Conservation (phyloP, 2,888 invertebrate species). For the Candidula unifasciata region DNA sequence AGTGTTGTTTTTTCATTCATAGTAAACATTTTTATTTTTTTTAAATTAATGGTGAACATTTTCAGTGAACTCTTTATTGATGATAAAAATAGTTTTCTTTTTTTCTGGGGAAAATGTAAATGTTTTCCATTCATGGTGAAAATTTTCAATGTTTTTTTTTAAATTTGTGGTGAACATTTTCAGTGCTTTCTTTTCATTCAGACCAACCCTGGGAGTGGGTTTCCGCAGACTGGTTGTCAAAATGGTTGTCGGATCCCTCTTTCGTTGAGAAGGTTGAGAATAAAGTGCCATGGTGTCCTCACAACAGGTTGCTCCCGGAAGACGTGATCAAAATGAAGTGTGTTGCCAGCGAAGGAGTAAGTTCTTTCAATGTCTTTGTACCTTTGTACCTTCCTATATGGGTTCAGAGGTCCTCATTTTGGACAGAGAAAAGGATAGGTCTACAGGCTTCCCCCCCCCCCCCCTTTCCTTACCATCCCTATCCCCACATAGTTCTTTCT, state of each 20-base stretch:
- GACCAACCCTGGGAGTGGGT: slow-evolving; percentile 79
- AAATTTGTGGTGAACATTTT: not conserved
- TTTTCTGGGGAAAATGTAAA: not conserved
- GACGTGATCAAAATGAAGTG: slow-evolving; percentile 49
- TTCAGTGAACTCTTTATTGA: too few relatives aligned
- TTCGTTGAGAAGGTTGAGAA: slow-evolving; percentile 38
- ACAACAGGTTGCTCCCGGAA: slow-evolving; percentile 43
- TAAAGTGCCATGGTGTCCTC: slow-evolving; percentile 41
- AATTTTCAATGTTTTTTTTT: not conserved
- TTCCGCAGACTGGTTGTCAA: slow-evolving; percentile 80
- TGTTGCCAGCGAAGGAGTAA: slow-evolving; percentile 46
- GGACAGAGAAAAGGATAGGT: too few relatives aligned
- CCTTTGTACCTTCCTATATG: too few relatives aligned
- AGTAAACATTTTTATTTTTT: too few relatives aligned
- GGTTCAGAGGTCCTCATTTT: too few relatives aligned
- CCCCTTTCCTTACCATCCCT: too few relatives aligned
- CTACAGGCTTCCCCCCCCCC: too few relatives aligned
- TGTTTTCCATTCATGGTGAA: not conserved
- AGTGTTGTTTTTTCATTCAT: too few relatives aligned
- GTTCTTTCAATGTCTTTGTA: not conserved
- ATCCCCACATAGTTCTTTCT: too few relatives aligned
- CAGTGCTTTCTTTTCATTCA: not conserved
- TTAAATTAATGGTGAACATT: too few relatives aligned
- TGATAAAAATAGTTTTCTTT: not conserved
- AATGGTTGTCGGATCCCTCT: slow-evolving; percentile 79